Conservation (phyloP, 2,113 vertebrate species). For the Chionodraco myersi region DNA sequence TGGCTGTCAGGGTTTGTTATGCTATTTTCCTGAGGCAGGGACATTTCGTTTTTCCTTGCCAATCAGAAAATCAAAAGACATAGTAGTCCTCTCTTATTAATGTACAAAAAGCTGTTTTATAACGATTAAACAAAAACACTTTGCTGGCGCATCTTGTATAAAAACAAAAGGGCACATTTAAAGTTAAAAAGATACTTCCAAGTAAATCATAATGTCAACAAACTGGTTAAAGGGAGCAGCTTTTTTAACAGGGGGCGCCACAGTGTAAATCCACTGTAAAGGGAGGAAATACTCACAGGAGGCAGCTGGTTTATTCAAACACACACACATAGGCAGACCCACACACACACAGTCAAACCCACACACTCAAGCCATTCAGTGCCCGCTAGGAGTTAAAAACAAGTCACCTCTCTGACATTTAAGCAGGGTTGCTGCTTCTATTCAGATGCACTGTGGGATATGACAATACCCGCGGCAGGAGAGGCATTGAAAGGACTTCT, state of each 20-base stretch:
- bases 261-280: constrained; percentile 42
- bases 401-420: constrained; percentile 81
- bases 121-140: background rate
- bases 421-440: constrained; percentile 75
- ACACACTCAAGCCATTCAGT: constrained; percentile 19
- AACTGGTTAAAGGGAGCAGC: background rate
- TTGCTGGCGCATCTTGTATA: background rate
- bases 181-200: background rate
- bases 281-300: constrained; percentile 39
- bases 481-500: constrained; percentile 75
- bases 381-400: constrained; percentile 76
- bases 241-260: constrained; percentile 69
- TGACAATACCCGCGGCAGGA: constrained; percentile 76
- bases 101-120: background rate
- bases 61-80: constrained; percentile 33
- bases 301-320: constrained; percentile 61
- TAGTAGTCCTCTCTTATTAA: constrained; percentile 3
- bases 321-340: constrained; percentile 11
- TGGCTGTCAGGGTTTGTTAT: constrained; percentile 20
- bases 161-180: constrained; percentile 4
- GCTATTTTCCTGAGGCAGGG: background rate
- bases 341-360: constrained; percentile 13
- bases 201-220: constrained; percentile 32
- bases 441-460: constrained; percentile 78
- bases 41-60: background rate